Evolutionary conservation across 2,113 vertebrate species (phyloP).

Genomic region (Cyprinus carpio): DNA sequence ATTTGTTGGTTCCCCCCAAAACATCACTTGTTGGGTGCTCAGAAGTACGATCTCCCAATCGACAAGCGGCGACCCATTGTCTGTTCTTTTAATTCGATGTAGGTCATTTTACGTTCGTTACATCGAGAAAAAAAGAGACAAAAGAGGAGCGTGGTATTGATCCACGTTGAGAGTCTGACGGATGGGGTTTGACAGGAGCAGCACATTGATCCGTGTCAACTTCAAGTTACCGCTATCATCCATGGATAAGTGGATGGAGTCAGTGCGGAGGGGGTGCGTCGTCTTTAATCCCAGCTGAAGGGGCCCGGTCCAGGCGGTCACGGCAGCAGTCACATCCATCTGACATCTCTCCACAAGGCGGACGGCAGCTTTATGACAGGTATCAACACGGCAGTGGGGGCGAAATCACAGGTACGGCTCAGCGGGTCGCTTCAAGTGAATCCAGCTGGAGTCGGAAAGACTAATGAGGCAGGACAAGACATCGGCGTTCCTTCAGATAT

Average conservation of each 20-base stretch:
- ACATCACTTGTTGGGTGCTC: slow-evolving; percentile 75
- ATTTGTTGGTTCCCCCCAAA: slow-evolving; percentile 69
- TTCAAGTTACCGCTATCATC: slow-evolving; percentile 96
- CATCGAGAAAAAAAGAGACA: slow-evolving; percentile 86
- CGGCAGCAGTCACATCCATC: slow-evolving; percentile 77
- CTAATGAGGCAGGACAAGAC: slow-evolving; percentile 54
- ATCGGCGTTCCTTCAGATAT: slow-evolving; percentile 12
- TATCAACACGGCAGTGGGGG: slow-evolving; percentile 35
- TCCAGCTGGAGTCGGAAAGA: slow-evolving; percentile 41
- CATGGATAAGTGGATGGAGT: slow-evolving; percentile 45
- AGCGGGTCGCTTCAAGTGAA: slow-evolving; percentile 34
- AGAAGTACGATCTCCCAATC: slow-evolving; percentile 82
- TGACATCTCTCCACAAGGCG: slow-evolving; percentile 77
- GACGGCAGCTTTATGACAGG: slow-evolving; percentile 69
- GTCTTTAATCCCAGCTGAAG: slow-evolving; percentile 87
- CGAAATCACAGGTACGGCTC: slow-evolving; percentile 62
- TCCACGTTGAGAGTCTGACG: slow-evolving; percentile 88
- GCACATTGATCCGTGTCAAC: slow-evolving; percentile 95
- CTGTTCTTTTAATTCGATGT: slow-evolving; percentile 83
- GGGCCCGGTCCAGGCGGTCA: slow-evolving; percentile 67
- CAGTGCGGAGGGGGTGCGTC: slow-evolving; percentile 63
- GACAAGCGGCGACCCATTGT: slow-evolving; percentile 76
- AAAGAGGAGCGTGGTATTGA: slow-evolving; percentile 95
- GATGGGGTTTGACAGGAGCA: slow-evolving; percentile 92
- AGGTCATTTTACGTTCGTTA: slow-evolving; percentile 86